These are phyloP conservation scores for Lasioglossum baleicum DNA, from an alignment of 1,140 invertebrate genomes.

Conservation along the genomic window DNA sequence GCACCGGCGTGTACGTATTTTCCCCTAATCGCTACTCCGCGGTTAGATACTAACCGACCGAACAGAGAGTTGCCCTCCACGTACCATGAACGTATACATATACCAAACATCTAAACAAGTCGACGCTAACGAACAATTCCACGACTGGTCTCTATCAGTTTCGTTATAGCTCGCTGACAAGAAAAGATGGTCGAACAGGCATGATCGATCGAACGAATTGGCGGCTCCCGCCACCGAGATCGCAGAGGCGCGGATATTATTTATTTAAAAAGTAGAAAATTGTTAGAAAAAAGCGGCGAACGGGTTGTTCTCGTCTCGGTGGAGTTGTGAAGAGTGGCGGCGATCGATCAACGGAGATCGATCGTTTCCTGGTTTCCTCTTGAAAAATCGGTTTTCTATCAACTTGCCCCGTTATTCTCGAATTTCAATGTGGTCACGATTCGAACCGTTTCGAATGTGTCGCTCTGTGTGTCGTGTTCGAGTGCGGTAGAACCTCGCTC, in stretches of 20 bases:
- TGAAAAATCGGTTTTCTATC: too few relatives aligned
- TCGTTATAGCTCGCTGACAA: not conserved
- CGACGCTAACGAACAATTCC: not conserved
- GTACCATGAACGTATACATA: not conserved
- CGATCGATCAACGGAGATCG: slow-evolving; percentile 2
- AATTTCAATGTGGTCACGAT: too few relatives aligned
- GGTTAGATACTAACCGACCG: too few relatives aligned
- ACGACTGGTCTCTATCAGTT: not conserved
- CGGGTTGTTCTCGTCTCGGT: not conserved
- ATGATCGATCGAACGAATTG: slow-evolving; percentile 4
- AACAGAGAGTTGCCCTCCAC: slow-evolving; percentile 17
- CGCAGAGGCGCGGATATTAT: slow-evolving; percentile 20
- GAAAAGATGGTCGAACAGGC: not conserved
- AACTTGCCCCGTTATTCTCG: too few relatives aligned
- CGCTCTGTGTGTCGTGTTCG: not conserved
- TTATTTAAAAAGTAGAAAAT: slow-evolving; percentile 51
- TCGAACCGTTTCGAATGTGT: not conserved
- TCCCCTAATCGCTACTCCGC: too few relatives aligned
- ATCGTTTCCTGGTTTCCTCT: not conserved
- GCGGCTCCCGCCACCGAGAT: slow-evolving; percentile 13
- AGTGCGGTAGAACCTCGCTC: too few relatives aligned
- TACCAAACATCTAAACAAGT: not conserved
- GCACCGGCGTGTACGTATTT: too few relatives aligned
- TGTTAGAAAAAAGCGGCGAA: slow-evolving; percentile 39
- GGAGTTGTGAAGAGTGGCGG: not conserved